Evolutionary conservation across 1,140 invertebrate genomes (phyloP).

Genomic region (Aradophagus sp.): DNA sequence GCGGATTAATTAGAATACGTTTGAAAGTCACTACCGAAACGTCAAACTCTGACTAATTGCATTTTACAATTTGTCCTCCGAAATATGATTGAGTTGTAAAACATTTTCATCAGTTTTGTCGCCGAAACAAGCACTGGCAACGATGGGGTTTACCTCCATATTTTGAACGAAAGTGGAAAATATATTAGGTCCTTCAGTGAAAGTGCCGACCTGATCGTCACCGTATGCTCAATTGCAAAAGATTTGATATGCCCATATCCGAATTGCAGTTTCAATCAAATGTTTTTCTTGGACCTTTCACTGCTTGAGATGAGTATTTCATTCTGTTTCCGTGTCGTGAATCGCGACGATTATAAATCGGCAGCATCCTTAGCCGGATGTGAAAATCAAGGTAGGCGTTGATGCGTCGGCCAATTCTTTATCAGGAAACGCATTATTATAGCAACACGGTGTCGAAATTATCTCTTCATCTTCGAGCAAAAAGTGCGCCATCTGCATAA

Average conservation of each 20-base stretch:
- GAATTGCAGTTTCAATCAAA: constrained; percentile 42
- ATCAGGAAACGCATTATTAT: constrained; percentile 28
- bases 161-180: constrained; percentile 47
- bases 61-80: too few relatives aligned
- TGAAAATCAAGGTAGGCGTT: constrained; percentile 59
- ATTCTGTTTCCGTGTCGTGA: constrained; percentile 23
- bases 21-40: constrained; percentile 3
- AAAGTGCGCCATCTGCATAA: constrained; percentile 17
- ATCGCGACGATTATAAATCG: constrained; percentile 59
- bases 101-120: too few relatives aligned
- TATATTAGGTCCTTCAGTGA: constrained; percentile 25
- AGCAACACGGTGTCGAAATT: constrained; percentile 12
- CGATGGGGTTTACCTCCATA: constrained; percentile 6
- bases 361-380: constrained; percentile 62
- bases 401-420: constrained; percentile 19
- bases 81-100: too few relatives aligned
- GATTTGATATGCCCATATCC: constrained; percentile 24
- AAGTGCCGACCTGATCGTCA: constrained; percentile 33
- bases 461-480: constrained; percentile 24
- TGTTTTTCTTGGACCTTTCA: constrained; percentile 50
- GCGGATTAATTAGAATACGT: constrained; percentile 5
- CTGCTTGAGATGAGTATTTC: constrained; percentile 25
- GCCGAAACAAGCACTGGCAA: too few relatives aligned
- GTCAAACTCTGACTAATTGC: not conserved
- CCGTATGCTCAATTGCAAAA: constrained; percentile 26